phyloP scores from a whole-genome alignment of 1,140 invertebrate genomes.

The Armadillidium nasatum region DNA sequence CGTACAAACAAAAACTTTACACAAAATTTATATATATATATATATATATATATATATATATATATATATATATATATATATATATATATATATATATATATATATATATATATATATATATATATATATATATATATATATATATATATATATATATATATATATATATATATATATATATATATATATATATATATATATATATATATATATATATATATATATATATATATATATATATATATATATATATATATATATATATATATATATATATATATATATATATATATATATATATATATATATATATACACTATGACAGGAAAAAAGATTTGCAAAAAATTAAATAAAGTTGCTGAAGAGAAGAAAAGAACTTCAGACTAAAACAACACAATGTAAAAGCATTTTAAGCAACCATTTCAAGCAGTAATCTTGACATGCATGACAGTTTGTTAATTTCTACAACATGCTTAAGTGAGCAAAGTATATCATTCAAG shows the following conservation, averaged over 20 bases:
- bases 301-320: too few relatives aligned
- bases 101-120: neutral
- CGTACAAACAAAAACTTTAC: neutral
- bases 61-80: neutral
- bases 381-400: too few relatives aligned
- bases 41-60: conserved; percentile 8
- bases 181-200: conserved; percentile 1
- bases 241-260: conserved; percentile 6
- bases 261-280: conserved; percentile 6
- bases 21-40: neutral
- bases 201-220: conserved; percentile 1
- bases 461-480: too few relatives aligned
- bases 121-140: neutral
- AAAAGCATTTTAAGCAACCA: too few relatives aligned
- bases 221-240: conserved; percentile 6
- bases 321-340: too few relatives aligned
- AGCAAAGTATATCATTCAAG: too few relatives aligned
- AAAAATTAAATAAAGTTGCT: too few relatives aligned
- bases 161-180: neutral
- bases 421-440: too few relatives aligned
- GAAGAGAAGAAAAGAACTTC: too few relatives aligned
- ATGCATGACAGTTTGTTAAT: too few relatives aligned
- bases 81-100: neutral
- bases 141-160: neutral
- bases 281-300: neutral